These are phyloP conservation scores for Leptobrachium ailaonicum DNA, from an alignment of 2,113 vertebrate genomes.

Conservation along the genomic window DNA sequence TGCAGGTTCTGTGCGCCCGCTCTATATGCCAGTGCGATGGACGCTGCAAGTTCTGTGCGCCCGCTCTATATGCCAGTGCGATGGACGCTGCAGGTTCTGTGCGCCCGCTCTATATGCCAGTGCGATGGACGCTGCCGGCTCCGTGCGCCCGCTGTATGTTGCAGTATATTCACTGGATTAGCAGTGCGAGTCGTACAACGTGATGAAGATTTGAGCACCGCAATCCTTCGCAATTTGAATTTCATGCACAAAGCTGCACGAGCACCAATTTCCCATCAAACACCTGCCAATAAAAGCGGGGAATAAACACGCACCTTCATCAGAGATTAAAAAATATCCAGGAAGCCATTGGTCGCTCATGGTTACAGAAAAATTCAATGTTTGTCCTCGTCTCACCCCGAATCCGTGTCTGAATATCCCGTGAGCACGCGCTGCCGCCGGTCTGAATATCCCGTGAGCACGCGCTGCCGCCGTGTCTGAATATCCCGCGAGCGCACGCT, in stretches of 20 bases:
- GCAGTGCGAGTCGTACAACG: neutral
- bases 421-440: too few relatives aligned
- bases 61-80: too few relatives aligned
- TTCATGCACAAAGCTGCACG: neutral
- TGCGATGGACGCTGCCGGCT: neutral
- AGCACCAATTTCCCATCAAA: neutral
- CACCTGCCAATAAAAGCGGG: neutral
- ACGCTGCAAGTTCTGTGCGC: too few relatives aligned
- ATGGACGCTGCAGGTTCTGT: too few relatives aligned
- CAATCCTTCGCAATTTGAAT: neutral
- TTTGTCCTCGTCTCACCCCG: constrained; percentile 2
- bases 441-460: too few relatives aligned
- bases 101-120: too few relatives aligned
- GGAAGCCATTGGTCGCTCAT: neutral
- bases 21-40: too few relatives aligned
- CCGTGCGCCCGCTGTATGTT: neutral
- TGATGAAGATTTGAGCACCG: neutral
- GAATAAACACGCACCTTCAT: neutral
- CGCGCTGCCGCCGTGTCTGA: too few relatives aligned
- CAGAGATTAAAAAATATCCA: neutral
- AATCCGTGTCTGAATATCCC: neutral
- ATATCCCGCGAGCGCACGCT: too few relatives aligned
- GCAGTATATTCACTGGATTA: neutral
- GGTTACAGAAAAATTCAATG: constrained; percentile 18
- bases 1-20: too few relatives aligned